phyloP scores from a whole-genome alignment of 2,113 vertebrate genomes.

The Eublepharis macularius region DNA sequence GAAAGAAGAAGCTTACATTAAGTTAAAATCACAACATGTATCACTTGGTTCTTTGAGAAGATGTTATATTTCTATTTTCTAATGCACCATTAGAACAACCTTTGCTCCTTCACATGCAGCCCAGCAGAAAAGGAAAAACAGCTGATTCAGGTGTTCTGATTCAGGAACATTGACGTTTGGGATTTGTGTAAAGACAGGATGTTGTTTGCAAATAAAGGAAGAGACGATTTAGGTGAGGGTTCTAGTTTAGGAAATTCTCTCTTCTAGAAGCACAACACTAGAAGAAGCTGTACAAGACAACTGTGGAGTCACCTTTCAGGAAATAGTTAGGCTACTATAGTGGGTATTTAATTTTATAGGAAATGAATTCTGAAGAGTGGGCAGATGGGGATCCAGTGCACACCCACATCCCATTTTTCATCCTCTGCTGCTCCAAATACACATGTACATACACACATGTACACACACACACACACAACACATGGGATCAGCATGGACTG shows the following conservation, averaged over 20 bases:
- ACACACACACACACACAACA: too few species aligned
- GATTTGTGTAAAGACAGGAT: neutral
- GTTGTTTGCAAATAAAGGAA: neutral
- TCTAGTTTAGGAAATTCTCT: neutral
- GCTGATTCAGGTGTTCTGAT: fast-evolving
- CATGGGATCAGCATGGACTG: neutral
- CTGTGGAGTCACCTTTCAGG: neutral
- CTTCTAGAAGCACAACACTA: neutral
- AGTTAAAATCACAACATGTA: neutral
- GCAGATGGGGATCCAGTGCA: neutral
- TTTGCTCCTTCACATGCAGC: neutral
- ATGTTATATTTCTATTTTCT: slow-evolving; percentile 36
- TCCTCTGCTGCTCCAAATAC: neutral
- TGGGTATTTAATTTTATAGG: neutral
- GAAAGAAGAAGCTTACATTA: neutral
- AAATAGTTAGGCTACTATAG: neutral
- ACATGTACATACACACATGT: too few species aligned
- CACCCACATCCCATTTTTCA: neutral
- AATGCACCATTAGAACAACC: slow-evolving; percentile 24
- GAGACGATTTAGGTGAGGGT: too few species aligned
- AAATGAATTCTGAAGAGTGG: neutral
- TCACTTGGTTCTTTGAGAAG: neutral
- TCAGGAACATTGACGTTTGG: fast-evolving
- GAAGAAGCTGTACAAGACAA: neutral
- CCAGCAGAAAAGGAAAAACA: neutral